Base-by-base conservation (phyloP, 2,113 vertebrate species). In the Cacatua alba region DNA sequence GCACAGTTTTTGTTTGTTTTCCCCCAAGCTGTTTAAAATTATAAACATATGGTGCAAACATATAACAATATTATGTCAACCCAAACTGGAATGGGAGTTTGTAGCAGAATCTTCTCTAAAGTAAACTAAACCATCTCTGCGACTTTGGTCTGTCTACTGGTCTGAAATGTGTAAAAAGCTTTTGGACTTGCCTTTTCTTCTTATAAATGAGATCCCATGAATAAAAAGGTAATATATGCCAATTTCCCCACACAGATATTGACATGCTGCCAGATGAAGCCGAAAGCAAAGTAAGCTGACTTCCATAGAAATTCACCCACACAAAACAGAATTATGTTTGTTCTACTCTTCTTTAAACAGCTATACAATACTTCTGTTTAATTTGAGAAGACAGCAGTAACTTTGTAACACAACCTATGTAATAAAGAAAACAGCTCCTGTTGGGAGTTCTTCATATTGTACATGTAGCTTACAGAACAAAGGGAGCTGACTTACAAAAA, bases 41-140 rank as follows among this genome's bases (percentile, higher is more conserved):
- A 77, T 44, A 95, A 95, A 92, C 92, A 95, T 95, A 97, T 78
- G 87, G 81, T 70, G 64, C 59, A 96, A 96, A 87, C 67, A 93
- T 69, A 87, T 51, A 96, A 90, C 74, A 86, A 80, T 81, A 88
- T 86, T 91, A 81, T 95, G 90, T 88, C 93, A 96, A 85, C 57
- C n/a, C 59, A 76, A 96, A 94, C 49, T 59, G 17, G 60, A 96
- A 94, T 88, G 31, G 75, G 74, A 92, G 37, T 91, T 94, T 75
- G 31, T 35, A 92, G 62, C 39, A 83, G 44, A 94, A 83, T 76
- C 25, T 51, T 83, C 43, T 62, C 57, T 87, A 90, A 94, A 95
- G 91, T 82, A 82, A 67, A 86, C 39, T 63, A 89, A 79, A 57
- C n/a, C 68, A 57, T 41, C 26, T 82, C 83, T 82, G 60, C 3